A percentile compares a stretch with the other conserved stretches of the same genome.
These are phyloP conservation scores for Oxygymnocypris stewartii DNA, from an alignment of 2,113 vertebrate genomes.

Conservation along the genomic window DNA sequence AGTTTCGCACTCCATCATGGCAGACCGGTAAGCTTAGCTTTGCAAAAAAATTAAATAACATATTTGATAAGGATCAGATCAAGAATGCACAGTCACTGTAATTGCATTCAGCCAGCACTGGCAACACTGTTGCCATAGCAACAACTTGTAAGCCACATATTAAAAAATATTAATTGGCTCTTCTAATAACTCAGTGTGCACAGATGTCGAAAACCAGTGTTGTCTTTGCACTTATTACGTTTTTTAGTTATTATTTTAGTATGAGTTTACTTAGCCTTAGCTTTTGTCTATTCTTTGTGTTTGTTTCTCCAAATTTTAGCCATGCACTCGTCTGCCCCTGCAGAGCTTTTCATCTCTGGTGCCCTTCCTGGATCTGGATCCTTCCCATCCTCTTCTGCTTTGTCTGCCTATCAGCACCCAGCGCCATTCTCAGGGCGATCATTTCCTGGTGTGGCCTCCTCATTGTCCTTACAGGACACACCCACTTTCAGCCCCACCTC, in stretches of 20 bases:
- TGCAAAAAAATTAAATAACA: slow-evolving; percentile 11
- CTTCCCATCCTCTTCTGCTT: slow-evolving; percentile 90
- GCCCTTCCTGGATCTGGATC: slow-evolving; percentile 90
- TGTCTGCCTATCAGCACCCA: slow-evolving; percentile 95
- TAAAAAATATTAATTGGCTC: slow-evolving; percentile 16
- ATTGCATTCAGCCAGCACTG: not conserved
- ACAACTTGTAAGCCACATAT: slow-evolving; percentile 23
- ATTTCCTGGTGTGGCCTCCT: slow-evolving; percentile 83
- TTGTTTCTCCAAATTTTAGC: slow-evolving; percentile 74
- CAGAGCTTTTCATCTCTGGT: slow-evolving; percentile 94
- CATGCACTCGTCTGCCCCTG: slow-evolving; percentile 93
- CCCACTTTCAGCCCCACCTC: slow-evolving; percentile 91
- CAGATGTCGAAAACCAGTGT: not conserved
- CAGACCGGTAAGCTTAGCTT: slow-evolving; percentile 82
- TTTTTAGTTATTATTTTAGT: not conserved
- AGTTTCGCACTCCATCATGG: slow-evolving; percentile 94
- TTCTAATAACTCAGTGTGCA: not conserved
- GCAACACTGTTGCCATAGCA: slow-evolving; percentile 33
- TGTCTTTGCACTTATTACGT: not conserved
- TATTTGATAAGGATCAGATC: not conserved
- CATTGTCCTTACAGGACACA: slow-evolving; percentile 88
- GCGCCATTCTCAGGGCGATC: slow-evolving; percentile 91
- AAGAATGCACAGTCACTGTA: slow-evolving; percentile 7
- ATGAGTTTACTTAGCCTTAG: not conserved
- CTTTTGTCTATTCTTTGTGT: slow-evolving; percentile 28